Evolutionary conservation across 2,113 vertebrate species (phyloP), one percentile per base, ranked within the genome.

Genomic region (Pyxicephalus adspersus): DNA sequence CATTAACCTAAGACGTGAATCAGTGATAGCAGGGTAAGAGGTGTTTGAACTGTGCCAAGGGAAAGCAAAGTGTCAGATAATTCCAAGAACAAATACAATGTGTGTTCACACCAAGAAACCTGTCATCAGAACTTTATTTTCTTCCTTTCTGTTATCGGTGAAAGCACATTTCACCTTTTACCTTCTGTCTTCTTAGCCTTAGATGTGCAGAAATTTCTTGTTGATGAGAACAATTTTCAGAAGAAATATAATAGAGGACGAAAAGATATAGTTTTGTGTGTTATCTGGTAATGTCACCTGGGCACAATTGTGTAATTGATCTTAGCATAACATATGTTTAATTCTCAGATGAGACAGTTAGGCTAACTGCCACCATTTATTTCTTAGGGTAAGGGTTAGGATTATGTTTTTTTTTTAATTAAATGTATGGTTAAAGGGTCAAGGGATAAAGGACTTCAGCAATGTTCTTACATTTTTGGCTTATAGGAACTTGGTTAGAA

Each of bases 81-180:
- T 77, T 77, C 63, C 20, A 29, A 50, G 4, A 55, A 55, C 50
- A 66, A 66, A 57, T 55, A 31, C 29, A 64, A 76, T 54, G 50
- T 77, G 45, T 77, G 26, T 64, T 77, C 76, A 54, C 76, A 77
- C 61, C 50, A 34, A 31, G 74, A 64, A 65, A 55, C 15, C 38
- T 77, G 75, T 77, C 60, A 77, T 55, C 61, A 51, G 50, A 52
- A 54, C 29, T 63, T 5, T 77, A 23, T 55, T 77, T 77, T 29
- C 28, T 66, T 11, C 23, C 50, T 55, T 34, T 5, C 61, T 23
- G 20, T 77, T 54, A 65, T 65, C 54, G 60, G 51, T 65, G 63
- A 31, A 54, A 64, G 63, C 76, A 65, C 61, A 64, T 65, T 54
- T 25, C 34, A 65, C 76, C 50, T 28, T 66, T 77, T 77, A 66